Percentiles rank a stretch among this genome's conserved stretches.
Conservation (phyloP, 2,888 invertebrate genomes). For the Cyrtodaria siliqua region DNA sequence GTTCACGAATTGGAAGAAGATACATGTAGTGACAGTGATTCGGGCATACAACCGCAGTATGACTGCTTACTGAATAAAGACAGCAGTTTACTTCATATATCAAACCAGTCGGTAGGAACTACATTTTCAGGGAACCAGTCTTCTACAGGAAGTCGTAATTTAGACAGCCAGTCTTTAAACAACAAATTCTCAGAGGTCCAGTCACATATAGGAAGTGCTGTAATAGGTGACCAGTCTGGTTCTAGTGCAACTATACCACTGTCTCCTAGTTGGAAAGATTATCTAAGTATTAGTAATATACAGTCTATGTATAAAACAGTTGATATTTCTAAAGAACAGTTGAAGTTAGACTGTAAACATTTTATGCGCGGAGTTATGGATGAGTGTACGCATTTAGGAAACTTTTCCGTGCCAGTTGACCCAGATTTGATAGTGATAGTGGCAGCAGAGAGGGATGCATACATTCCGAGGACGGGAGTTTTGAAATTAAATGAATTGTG, state of each 20-base stretch:
- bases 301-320: not conserved
- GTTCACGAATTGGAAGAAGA: constrained; percentile 26
- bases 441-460: constrained; percentile 93
- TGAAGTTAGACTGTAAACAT: constrained; percentile 86
- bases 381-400: constrained; percentile 98
- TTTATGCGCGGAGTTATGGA: constrained; percentile 99
- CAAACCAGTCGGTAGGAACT: constrained; percentile 11
- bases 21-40: not conserved
- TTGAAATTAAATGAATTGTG: constrained; percentile 94
- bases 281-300: not conserved
- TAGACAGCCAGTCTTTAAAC: constrained; percentile 12
- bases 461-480: constrained; percentile 95
- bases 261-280: too few relatives aligned
- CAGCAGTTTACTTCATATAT: constrained; percentile 10
- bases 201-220: not conserved
- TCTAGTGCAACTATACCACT: constrained; percentile 4
- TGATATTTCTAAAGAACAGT: constrained; percentile 2
- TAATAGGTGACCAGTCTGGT: constrained; percentile 4
- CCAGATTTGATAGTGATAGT: constrained; percentile 96
- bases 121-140: constrained; percentile 16
- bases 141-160: constrained; percentile 17
- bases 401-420: constrained; percentile 94
- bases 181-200: not conserved
- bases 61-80: constrained; percentile 15
- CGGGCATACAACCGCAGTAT: not conserved